Evolutionary conservation across 1,140 invertebrate species (phyloP).

Genomic region (Orius insidiosus): DNA sequence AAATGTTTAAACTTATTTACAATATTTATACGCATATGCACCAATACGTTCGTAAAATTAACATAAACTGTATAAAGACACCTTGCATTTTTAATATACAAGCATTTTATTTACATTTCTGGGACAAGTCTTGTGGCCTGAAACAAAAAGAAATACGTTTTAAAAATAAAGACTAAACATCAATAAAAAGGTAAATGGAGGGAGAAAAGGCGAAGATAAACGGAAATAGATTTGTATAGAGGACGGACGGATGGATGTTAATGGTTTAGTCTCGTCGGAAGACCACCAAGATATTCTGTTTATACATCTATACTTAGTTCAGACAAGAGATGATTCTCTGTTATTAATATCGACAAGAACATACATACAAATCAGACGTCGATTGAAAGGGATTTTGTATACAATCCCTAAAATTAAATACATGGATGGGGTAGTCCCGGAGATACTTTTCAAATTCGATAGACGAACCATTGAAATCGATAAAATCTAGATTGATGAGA

Average conservation of each 20-base stretch:
- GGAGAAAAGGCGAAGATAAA: background rate
- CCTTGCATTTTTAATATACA: background rate
- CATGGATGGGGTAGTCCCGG: no score
- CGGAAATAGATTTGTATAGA: constrained; percentile 3
- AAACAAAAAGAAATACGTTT: constrained; percentile 1
- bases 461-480: no score
- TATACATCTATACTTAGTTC: constrained; percentile 3
- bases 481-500: no score
- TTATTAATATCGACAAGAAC: constrained; percentile 5
- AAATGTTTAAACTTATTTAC: background rate
- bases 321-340: background rate
- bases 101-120: constrained; percentile 14
- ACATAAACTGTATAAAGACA: background rate
- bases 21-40: background rate
- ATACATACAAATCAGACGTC: no score
- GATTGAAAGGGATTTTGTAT: no score
- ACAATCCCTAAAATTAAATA: no score
- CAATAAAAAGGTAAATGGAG: background rate
- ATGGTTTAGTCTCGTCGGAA: background rate
- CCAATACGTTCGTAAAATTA: background rate
- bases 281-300: constrained; percentile 1
- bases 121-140: constrained; percentile 14
- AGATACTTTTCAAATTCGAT: no score
- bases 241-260: background rate
- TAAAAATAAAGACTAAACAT: background rate